Percentiles rank a stretch among this genome's conserved stretches.
phyloP scores from a whole-genome alignment of 2,888 invertebrate species.

The Chloroclysta siterata region DNA sequence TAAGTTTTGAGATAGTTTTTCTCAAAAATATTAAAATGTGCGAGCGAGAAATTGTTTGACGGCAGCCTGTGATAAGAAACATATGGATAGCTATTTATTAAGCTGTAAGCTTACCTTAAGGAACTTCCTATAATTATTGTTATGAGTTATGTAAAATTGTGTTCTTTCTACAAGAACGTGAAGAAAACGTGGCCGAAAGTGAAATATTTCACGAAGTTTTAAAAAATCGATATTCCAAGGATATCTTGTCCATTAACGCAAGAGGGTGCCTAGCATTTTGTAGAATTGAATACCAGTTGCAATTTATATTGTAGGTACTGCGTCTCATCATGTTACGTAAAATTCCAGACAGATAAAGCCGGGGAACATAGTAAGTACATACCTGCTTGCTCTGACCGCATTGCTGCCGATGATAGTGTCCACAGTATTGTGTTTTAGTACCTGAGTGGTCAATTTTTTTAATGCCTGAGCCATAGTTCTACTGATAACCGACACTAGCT shows the following conservation, averaged over 20 bases:
- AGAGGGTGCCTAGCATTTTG: background rate
- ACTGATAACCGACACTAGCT: constrained; percentile 43
- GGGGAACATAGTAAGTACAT: constrained; percentile 46
- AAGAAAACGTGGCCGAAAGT: background rate
- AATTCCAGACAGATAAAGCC: constrained; percentile 54
- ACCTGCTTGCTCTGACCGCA: constrained; percentile 68
- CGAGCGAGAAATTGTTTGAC: too few species aligned
- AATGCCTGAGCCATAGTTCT: constrained; percentile 67
- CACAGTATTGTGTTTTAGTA: constrained; percentile 67
- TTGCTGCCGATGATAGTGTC: constrained; percentile 55
- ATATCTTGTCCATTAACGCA: background rate
- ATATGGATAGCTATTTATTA: too few species aligned
- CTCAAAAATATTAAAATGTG: too few species aligned
- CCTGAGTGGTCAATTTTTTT: constrained; percentile 65
- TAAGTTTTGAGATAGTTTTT: too few species aligned
- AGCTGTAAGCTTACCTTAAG: too few species aligned
- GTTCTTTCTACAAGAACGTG: too few species aligned
- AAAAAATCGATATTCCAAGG: background rate
- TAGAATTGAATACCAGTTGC: background rate
- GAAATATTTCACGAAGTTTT: background rate
- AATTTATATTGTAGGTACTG: background rate
- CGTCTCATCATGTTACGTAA: constrained; percentile 60
- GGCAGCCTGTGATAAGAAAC: too few species aligned
- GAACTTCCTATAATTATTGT: too few species aligned
- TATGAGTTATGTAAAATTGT: too few species aligned